Conservation (phyloP, 2,888 invertebrate genomes). For the Pyralis farinalis region DNA sequence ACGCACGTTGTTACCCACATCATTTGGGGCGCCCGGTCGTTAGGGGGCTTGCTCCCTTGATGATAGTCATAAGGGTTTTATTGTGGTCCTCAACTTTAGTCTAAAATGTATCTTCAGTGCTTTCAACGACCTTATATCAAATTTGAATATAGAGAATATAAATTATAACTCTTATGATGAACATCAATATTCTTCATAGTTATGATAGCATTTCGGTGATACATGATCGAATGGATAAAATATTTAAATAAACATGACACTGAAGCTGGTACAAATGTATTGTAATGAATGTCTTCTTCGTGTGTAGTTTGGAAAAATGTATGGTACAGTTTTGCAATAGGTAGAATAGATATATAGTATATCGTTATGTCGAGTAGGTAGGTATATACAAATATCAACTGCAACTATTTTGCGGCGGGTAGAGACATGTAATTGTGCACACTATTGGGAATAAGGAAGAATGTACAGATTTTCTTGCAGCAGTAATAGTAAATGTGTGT, state of each 20-base stretch:
- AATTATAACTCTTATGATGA: too few relatives aligned
- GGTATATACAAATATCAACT: not conserved
- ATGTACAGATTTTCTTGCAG: conserved; percentile 10
- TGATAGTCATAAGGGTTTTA: conserved; percentile 53
- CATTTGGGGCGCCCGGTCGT: conserved; percentile 50
- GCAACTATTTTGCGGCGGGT: conserved; percentile 5
- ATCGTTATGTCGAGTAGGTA: not conserved
- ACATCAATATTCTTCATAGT: too few relatives aligned
- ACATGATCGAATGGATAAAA: too few relatives aligned
- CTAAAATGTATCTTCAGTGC: conserved; percentile 29
- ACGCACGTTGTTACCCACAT: conserved; percentile 45
- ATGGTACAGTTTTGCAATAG: conserved; percentile 27
- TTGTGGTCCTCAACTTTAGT: conserved; percentile 40
- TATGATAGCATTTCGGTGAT: too few relatives aligned
- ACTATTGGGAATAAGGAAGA: conserved; percentile 11
- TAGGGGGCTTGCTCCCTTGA: conserved; percentile 46
- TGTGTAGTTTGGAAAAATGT: conserved; percentile 17
- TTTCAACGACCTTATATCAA: conserved; percentile 15
- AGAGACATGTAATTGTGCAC: conserved; percentile 3
- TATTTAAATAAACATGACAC: conserved; percentile 2
- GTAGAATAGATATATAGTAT: not conserved
- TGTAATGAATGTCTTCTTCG: not conserved
- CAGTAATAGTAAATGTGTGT: conserved; percentile 14
- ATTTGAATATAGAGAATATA: too few relatives aligned
- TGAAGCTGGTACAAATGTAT: conserved; percentile 1